Base-by-base conservation (phyloP, 2,888 invertebrate species). In the Cephus nigrinus region DNA sequence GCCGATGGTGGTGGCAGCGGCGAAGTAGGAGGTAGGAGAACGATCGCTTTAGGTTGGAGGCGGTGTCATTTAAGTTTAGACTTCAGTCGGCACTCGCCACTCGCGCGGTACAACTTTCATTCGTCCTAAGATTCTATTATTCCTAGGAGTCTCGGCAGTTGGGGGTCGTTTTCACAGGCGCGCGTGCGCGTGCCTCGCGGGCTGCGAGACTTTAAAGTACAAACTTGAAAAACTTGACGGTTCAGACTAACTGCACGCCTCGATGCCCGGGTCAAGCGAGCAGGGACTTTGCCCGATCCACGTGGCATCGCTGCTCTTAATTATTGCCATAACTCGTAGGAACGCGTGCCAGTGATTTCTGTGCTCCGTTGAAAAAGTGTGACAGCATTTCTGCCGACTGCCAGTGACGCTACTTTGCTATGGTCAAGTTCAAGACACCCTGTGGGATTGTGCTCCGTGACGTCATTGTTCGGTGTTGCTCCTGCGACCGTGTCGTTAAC, bases 21-120 rank as follows among this genome's bases (percentile, higher is more conserved):
- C 76, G 35, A 32, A 12, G 76, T 55, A 55, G 55, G 55, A 34
- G 35, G 34, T 33, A 68, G 75, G 69, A 68, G 75, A 71, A 76
- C 80, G 83, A 87, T 90, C 89, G 87, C 88, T 88, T 88, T 89
- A 89, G 90, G 90, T 90, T 90, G 89, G 87, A 88, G 88, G 87
- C 87, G 88, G 89, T 84, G 88, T 86, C 86, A 88, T 86, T 87
- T 84, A 87, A 89, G 88, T 89, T 88, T 86, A 88, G 88, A 88
- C 87, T 87, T 89, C 89, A 89, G 90, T 90, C 89, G 88, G 87
- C 88, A 86, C 85, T 87, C 89, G 91, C 87, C 88, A 87, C 88
- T 89, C 89, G 87, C 85, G 87, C 85, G 84, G 73, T 82, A 85
- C 80, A 80, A 83, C 83, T 82, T 84, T 79, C 82, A 80, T 81